Evolutionary conservation across 2,113 vertebrate species (phyloP).

Genomic region (Alces alces): DNA sequence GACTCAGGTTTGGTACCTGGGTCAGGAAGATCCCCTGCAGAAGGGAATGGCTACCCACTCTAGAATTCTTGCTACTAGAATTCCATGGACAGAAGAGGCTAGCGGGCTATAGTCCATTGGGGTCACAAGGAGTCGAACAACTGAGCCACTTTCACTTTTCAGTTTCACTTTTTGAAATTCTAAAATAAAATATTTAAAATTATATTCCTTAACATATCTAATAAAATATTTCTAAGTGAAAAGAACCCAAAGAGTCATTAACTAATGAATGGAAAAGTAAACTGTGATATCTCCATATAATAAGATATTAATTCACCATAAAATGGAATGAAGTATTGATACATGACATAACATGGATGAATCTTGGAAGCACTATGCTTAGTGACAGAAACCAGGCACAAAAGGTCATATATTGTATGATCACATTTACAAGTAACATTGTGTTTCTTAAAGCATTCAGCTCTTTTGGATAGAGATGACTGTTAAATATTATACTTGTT

Average conservation of each 20-base stretch:
- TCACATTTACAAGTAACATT: neutral
- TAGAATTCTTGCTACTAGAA: neutral
- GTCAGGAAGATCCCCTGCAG: neutral
- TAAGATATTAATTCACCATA: conserved; percentile 14
- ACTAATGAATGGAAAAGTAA: neutral
- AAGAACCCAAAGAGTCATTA: neutral
- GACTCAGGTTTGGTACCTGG: neutral
- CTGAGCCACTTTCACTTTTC: neutral
- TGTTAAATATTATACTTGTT: conserved; percentile 42
- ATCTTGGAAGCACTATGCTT: neutral
- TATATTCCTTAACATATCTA: neutral
- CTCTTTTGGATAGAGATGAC: conserved; percentile 5
- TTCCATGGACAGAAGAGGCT: neutral
- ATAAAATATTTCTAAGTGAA: neutral
- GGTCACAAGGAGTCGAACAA: neutral
- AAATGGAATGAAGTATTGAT: neutral
- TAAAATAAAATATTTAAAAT: conserved; percentile 24
- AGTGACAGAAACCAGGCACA: neutral
- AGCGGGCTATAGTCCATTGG: neutral
- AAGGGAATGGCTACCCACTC: neutral
- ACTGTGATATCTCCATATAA: neutral
- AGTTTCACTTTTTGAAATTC: neutral
- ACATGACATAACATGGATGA: neutral
- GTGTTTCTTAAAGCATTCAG: conserved; percentile 47
- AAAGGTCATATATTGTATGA: neutral